Evolutionary conservation across 2,113 vertebrate genomes (phyloP).

Genomic region (Takifugu bimaculatus): DNA sequence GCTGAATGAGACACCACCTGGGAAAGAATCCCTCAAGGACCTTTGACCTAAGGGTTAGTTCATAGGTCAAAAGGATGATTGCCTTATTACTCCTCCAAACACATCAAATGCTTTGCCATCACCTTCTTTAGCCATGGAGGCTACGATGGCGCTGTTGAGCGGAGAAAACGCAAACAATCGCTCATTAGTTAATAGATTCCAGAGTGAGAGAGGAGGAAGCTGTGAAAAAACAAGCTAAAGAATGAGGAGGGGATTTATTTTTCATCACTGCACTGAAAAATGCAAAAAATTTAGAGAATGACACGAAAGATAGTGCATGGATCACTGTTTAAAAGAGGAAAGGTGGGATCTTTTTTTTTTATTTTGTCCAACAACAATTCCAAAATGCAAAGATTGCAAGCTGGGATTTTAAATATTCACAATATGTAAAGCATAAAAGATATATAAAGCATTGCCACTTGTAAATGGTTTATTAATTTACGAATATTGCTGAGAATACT

Average conservation of each 20-base stretch:
- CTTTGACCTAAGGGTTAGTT: conserved; percentile 50
- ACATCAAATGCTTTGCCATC: conserved; percentile 52
- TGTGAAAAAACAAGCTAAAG: neutral
- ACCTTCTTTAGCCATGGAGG: conserved; percentile 22
- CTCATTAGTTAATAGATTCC: conserved; percentile 66
- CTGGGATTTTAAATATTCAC: no score
- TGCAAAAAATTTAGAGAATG: no score
- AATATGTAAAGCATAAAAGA: no score
- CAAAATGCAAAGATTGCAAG: no score
- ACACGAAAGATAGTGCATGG: no score
- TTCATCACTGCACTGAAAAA: no score
- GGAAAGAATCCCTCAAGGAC: conserved; percentile 29
- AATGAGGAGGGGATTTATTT: neutral
- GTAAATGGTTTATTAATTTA: no score
- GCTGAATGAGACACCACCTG: conserved; percentile 61
- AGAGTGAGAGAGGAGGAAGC: conserved; percentile 23
- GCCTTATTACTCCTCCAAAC: conserved; percentile 65
- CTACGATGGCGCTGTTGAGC: conserved; percentile 58
- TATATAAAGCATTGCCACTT: no score
- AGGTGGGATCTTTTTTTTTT: no score
- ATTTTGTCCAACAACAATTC: no score
- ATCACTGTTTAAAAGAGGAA: no score
- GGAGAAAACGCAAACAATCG: conserved; percentile 65
- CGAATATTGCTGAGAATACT: no score
- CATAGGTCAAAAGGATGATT: conserved; percentile 58